Base-by-base conservation (phyloP, 2,888 invertebrate species). In the Sarcophaga variegata region DNA sequence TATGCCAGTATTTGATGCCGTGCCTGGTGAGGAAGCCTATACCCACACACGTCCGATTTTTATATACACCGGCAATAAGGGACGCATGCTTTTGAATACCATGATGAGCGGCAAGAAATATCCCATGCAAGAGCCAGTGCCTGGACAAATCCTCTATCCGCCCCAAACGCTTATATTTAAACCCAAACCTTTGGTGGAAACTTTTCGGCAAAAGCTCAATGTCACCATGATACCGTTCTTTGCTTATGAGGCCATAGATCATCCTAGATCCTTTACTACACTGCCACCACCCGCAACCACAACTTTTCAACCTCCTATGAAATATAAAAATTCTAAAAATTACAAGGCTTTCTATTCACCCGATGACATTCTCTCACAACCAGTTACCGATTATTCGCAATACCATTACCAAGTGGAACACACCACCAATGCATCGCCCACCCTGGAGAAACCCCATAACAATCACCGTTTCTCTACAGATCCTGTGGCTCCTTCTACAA, bases 61-160 rank as follows among this genome's bases (percentile, higher is more conserved):
- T 20, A 90, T 93, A 4, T 93, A 92, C 72, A 91, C 90, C 0
- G 92, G 92, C 0, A 89, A 91, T 5, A 90, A 89, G 22, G 93
- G 92, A 0, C 90, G 92, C 71, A 90, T 92, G 77, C 89, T 93
- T 22, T 82, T 93, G 25, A 93, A 93, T 74, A 92, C 93, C 0
- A 91, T 93, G 92, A 88, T 92, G 59, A 91, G 90, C 22, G 83
- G 87, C 0, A 88, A 89, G n/a, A 89, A 91, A 45, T 93, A 92
- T 90, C 92, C 91, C 59, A 93, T 93, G 93, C 91, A 91, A 85
- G 93, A 93, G 76, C 93, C 93, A 4, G 92, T 93, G 78, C 93
- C 92, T 0, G 93, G 93, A 0, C 91, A 93, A 80, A 88, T 91
- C 1, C 89, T 93, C 6, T 92, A 92, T 88, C 93, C 93, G 20